Evolutionary conservation across 2,113 vertebrate species (phyloP).

Genomic region (Catharus fuscescens): DNA sequence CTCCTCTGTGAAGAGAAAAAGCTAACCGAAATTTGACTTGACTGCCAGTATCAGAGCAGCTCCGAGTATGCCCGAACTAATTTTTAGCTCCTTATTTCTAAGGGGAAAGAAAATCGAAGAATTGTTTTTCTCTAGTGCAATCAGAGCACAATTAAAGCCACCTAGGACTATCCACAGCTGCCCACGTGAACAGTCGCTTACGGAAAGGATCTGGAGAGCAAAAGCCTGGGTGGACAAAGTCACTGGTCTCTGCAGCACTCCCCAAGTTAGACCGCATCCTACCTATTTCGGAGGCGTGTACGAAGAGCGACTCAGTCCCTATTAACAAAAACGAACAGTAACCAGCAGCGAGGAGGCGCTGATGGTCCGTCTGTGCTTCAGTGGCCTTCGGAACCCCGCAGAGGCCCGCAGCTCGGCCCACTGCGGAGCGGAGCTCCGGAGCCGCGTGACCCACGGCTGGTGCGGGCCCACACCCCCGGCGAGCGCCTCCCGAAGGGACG

Average conservation of each 20-base stretch:
- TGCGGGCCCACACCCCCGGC: fast-evolving
- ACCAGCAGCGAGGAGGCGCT: background rate
- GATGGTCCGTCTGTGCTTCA: background rate
- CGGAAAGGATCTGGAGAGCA: background rate
- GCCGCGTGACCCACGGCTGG: fast-evolving
- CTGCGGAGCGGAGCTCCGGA: fast-evolving
- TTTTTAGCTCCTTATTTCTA: background rate
- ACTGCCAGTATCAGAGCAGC: too few relatives aligned
- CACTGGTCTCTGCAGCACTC: fast-evolving
- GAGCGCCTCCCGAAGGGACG: background rate
- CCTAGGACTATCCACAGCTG: background rate
- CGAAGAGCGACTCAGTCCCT: background rate
- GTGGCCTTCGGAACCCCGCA: too few relatives aligned
- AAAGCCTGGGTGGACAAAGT: background rate
- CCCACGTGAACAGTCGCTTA: background rate
- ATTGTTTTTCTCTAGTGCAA: background rate
- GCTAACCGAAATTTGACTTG: background rate
- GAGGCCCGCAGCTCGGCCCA: background rate
- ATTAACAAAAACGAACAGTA: background rate
- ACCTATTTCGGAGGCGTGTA: background rate
- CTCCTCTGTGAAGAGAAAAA: constrained; percentile 80
- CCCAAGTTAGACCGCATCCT: background rate
- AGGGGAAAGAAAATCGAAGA: background rate
- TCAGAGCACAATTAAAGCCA: background rate
- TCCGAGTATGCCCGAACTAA: fast-evolving